Conservation (phyloP, 2,888 invertebrate species). For the Lypha dubia region DNA sequence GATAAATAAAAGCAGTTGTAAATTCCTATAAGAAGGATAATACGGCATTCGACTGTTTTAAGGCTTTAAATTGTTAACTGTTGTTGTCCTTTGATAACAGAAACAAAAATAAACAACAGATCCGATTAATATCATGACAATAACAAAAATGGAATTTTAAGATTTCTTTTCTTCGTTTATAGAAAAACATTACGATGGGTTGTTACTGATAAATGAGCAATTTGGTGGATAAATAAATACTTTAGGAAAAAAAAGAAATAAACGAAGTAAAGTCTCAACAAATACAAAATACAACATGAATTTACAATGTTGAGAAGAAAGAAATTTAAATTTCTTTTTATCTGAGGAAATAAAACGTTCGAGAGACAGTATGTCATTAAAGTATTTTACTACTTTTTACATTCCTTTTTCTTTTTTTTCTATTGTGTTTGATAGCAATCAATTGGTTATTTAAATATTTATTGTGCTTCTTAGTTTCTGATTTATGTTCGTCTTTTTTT, state of each 20-base stretch:
- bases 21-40: conserved; percentile 9
- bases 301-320: conserved; percentile 7
- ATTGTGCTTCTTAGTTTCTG: not conserved
- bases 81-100: conserved; percentile 35
- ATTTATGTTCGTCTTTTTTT: not conserved
- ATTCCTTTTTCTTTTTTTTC: not conserved
- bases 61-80: conserved; percentile 36
- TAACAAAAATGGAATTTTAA: conserved; percentile 53
- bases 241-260: conserved; percentile 20
- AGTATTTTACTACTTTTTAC: not conserved
- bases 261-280: not conserved
- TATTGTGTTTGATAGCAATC: conserved; percentile 28
- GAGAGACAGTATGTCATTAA: conserved; percentile 16
- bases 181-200: conserved; percentile 72
- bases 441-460: conserved; percentile 61
- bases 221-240: conserved; percentile 68
- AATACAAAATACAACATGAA: conserved; percentile 11
- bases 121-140: conserved; percentile 72
- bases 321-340: conserved; percentile 42
- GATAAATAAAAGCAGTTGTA: not conserved
- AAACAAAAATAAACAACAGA: conserved; percentile 58
- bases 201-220: conserved; percentile 74
- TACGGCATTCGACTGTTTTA: not conserved
- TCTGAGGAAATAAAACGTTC: conserved; percentile 48
- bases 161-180: not conserved